These are phyloP conservation scores for Battus philenor DNA, from an alignment of 1,140 invertebrate species.

Conservation along the genomic window DNA sequence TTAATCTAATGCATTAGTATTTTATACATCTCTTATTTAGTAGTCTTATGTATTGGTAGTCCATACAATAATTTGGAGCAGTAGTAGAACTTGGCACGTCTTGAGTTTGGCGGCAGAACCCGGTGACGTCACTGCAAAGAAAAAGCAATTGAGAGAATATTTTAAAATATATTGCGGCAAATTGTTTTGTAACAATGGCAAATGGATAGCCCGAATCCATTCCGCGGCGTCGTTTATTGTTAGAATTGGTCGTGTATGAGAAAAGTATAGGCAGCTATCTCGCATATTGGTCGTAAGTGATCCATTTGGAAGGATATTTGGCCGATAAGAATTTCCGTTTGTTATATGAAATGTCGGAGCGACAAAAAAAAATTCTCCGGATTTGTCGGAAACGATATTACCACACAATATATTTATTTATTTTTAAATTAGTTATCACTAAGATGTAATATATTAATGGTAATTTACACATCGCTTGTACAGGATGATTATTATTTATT, in stretches of 20 bases:
- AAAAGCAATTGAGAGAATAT: constrained; percentile 31
- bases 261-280: neutral
- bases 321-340: neutral
- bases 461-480: no score
- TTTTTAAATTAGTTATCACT: no score
- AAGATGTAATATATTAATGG: no score
- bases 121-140: constrained; percentile 58
- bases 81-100: constrained; percentile 48
- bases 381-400: no score
- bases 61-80: constrained; percentile 49
- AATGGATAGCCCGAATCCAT: constrained; percentile 1
- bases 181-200: constrained; percentile 17
- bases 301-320: neutral
- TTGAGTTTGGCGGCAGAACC: constrained; percentile 47
- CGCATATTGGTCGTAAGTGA: no score
- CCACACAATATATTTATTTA: no score
- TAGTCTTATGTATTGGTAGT: constrained; percentile 50
- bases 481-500: no score
- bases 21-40: constrained; percentile 23
- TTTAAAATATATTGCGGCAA: constrained; percentile 23
- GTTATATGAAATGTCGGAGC: neutral
- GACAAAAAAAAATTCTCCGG: no score
- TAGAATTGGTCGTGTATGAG: neutral
- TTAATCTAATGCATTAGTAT: constrained; percentile 35
- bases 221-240: constrained; percentile 7